Evolutionary conservation across 2,888 invertebrate species (phyloP).

Genomic region (Acanthopleura granulata): DNA sequence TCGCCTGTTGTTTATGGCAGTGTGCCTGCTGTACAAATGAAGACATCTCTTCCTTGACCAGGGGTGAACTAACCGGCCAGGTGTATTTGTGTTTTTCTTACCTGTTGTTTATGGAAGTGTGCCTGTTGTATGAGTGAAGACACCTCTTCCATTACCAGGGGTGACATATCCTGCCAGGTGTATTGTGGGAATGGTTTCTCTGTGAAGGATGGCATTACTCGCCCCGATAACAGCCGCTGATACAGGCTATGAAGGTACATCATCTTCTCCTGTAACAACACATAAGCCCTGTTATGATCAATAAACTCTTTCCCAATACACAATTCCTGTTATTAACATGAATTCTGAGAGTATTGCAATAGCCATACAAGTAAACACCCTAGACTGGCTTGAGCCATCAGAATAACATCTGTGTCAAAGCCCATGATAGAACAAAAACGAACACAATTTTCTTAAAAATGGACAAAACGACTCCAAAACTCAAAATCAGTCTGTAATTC

Average conservation of each 20-base stretch:
- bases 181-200: conserved; percentile 46
- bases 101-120: conserved; percentile 47
- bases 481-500: too few species aligned
- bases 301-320: too few species aligned
- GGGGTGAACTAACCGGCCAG: conserved; percentile 40
- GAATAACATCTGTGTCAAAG: too few species aligned
- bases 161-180: conserved; percentile 58
- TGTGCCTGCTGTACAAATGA: conserved; percentile 38
- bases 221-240: conserved; percentile 54
- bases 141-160: conserved; percentile 61
- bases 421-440: too few species aligned
- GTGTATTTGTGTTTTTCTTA: conserved; percentile 30
- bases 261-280: conserved; percentile 48
- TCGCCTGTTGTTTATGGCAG: conserved; percentile 50
- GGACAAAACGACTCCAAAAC: too few species aligned
- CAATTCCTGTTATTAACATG: too few species aligned
- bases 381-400: too few species aligned
- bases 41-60: conserved; percentile 61
- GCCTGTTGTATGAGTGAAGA: conserved; percentile 39
- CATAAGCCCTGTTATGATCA: too few species aligned
- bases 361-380: too few species aligned
- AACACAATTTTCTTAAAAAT: too few species aligned
- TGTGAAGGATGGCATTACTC: conserved; percentile 42
- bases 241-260: conserved; percentile 61
- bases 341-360: too few species aligned